Evolutionary conservation across 2,797 vertebrate species (phyloP), one percentile per base, ranked within the genome.

Genomic region (Phaenicophaeus curvirostris): DNA sequence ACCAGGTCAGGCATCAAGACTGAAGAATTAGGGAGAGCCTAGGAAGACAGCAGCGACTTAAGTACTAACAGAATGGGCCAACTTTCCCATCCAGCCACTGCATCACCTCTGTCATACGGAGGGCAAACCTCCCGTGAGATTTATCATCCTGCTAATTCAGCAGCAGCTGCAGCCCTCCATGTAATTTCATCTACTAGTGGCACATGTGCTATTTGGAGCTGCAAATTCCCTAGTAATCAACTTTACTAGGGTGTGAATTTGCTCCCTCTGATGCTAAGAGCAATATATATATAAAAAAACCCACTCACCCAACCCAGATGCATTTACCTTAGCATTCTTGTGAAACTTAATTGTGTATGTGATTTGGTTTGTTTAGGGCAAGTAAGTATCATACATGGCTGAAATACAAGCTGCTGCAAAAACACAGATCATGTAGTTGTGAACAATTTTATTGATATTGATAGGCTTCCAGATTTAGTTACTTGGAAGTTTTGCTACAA

Each of bases 121-220:
- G 53, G 39, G 27, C 83, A 83, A 93, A 76, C 9, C 17, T 57
- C 63, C 59, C 18, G 53, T 30, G 79, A 69, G 79, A 80, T 90
- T 85, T 69, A 75, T 74, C 68, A 69, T 51, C 53, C 72, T 62
- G 44, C 51, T 89, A 94, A 91, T 89, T 85, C 85, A 73, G 67
- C 59, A 80, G 55, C 46, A 93, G 75, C 88, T 88, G 73, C 76
- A 74, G 16, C 48, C 55, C 48, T 54, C 42, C 30, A 1, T 58
- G 55, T 77, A 46, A 94, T 80, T 93, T 85, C 61, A 67, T 83
- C 65, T 51, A 39, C 42, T 75, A 17, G 73, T 77, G 68, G 44
- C 35, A 33, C 54, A 54, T 13, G 9, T 0, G 0, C 19, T 50
- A 20, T 53, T 76, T 66, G 65, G 25, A 82, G 30, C 82, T 76